Base-by-base conservation (phyloP, 1,140 invertebrate species). In the Platyura marginata region DNA sequence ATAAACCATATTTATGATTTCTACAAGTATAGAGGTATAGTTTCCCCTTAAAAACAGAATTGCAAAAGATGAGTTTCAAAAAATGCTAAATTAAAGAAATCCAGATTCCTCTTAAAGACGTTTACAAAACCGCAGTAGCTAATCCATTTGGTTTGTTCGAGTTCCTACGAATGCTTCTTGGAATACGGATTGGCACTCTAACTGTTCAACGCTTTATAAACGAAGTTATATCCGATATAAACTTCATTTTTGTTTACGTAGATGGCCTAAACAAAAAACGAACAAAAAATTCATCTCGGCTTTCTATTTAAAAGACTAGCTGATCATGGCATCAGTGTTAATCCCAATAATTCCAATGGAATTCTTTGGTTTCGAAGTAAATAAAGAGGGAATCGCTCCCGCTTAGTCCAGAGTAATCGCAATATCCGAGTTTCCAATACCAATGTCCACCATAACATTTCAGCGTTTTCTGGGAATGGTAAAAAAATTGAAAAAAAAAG, bases 131-230 rank as follows among this genome's bases (percentile, higher is more conserved):
- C 8, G 56, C 58, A 2, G 46, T 64, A 1, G 54, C 47, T 3
- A 63, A 58, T 18, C 49, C 57, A n/a, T n/a, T n/a, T n/a, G n/a
- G n/a, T n/a, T n/a, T n/a, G n/a, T n/a, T n/a, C n/a, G n/a, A n/a
- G n/a, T 64, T 57, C 45, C 10, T 46, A 2, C 35, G 44, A 8
- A 58, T 68, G 52, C 43, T 45, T 11, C 67, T 63, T 46, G 56
- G 61, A 4, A 42, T 63, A 15, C 18, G 48, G 3, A 61, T 61
- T 38, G 53, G 54, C 3, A 51, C 51, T 0, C 54, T 61, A 47
- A 57, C 55, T 0, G 72, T 71, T 42, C 64, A 70, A 50, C 47
- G 69, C 2, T 59, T 66, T 19, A 69, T 74, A 43, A 57, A 69
- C 47, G 42, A 61, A 16, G 52, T 69, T 3, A 45, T 68, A 4